A percentile compares a stretch with the other conserved stretches of the same genome.
Conservation (phyloP, 2,113 vertebrate species). For the Anthoscopus minutus region DNA sequence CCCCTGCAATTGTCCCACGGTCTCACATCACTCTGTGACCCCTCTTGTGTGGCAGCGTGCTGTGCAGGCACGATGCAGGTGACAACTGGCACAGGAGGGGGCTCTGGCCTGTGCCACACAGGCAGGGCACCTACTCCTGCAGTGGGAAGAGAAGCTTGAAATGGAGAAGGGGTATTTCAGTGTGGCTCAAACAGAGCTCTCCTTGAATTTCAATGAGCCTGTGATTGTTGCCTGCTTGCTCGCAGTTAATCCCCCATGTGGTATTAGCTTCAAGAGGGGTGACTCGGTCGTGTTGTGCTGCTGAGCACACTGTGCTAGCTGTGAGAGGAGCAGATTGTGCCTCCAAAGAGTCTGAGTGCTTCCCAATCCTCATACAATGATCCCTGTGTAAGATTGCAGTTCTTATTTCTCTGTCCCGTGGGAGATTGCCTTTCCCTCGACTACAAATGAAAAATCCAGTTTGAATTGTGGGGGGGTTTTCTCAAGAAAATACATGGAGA, state of each 20-base stretch:
- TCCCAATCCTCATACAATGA: rapidly evolving
- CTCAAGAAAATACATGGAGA: not conserved
- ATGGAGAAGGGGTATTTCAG: not conserved
- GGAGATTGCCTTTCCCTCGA: not conserved
- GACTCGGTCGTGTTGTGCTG: not conserved
- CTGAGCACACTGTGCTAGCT: not conserved
- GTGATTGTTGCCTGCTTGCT: not conserved
- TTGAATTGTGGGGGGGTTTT: not conserved
- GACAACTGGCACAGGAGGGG: rapidly evolving
- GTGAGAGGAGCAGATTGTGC: not conserved
- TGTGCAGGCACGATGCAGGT: rapidly evolving
- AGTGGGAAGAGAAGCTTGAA: rapidly evolving
- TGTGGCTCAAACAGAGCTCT: not conserved
- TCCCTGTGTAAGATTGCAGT: rapidly evolving
- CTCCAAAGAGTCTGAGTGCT: not conserved
- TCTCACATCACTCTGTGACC: not conserved
- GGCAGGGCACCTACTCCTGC: not conserved
- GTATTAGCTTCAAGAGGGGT: not conserved
- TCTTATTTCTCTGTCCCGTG: not conserved
- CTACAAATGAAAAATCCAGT: not conserved
- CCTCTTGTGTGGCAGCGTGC: rapidly evolving
- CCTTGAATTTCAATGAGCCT: slow-evolving; percentile 13
- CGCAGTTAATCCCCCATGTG: not conserved
- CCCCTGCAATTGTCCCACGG: not conserved
- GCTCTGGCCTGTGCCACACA: rapidly evolving